Conservation (phyloP, 2,113 vertebrate genomes). For the Uropsilus gracilis region DNA sequence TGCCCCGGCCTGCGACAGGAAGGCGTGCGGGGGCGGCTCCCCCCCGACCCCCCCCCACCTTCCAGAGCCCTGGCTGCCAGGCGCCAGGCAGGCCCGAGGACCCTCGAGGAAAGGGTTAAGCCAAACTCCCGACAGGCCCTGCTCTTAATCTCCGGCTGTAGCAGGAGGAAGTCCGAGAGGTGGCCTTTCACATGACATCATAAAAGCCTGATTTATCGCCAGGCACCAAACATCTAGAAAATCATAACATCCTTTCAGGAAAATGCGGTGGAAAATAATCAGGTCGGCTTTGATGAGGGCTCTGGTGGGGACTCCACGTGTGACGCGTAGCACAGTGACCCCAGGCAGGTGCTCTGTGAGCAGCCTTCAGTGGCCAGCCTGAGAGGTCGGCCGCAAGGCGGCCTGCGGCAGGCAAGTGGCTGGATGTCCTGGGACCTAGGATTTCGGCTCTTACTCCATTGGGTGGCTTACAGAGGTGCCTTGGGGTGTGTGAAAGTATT, state of each 20-base stretch:
- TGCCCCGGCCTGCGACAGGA: too few species aligned
- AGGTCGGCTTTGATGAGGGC: slow-evolving; percentile 93
- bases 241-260: slow-evolving; percentile 99
- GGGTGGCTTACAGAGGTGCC: not conserved
- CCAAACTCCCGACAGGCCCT: slow-evolving; percentile 67
- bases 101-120: slow-evolving; percentile 78
- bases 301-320: slow-evolving; percentile 85
- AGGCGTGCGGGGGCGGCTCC: too few species aligned
- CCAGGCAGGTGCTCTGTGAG: slow-evolving; percentile 79
- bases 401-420: not conserved
- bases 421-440: slow-evolving; percentile 59
- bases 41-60: too few species aligned
- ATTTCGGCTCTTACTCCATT: not conserved
- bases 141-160: slow-evolving; percentile 82
- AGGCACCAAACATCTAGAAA: slow-evolving; percentile 94
- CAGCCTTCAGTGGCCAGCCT: not conserved
- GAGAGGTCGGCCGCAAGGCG: not conserved
- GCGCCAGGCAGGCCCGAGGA: not conserved
- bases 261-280: slow-evolving; percentile 97
- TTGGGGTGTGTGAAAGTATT: not conserved
- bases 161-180: slow-evolving; percentile 90
- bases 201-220: slow-evolving; percentile 96
- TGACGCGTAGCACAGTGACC: slow-evolving; percentile 83
- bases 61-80: too few species aligned
- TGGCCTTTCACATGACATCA: slow-evolving; percentile 96